Base-by-base conservation (phyloP, 2,888 invertebrate species). In the Apeira syringaria region DNA sequence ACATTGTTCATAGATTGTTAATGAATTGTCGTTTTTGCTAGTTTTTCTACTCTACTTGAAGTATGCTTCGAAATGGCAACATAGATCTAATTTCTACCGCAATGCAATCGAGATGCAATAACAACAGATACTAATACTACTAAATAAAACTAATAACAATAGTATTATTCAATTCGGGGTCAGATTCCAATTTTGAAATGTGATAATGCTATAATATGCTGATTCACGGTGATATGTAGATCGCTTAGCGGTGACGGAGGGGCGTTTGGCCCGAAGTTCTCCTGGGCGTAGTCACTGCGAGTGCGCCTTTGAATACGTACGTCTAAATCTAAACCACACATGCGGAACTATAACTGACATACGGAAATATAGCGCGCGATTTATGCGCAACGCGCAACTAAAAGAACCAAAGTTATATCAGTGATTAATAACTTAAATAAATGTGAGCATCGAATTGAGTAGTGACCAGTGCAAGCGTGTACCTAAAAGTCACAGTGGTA, bases 191-290 rank as follows among this genome's bases (percentile, higher is more conserved):
- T 47, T 50, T 46, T 37, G 29, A 38, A 41, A 35, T 50, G 33
- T 52, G 34, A 33, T 31, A 43, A 46, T 44, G 41, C 44, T 32
- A 28, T 27, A 24, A 15, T 15, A 13, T 58, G 71, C 56, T 43
- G 57, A 71, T 64, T 74, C 74, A 74, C 50, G 55, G 53, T 67
- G 64, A 70, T 43, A 53, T 49, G 46, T 41, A 33, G 29, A 34
- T 38, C 38, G 44, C 7, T 15, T 10, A 27, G 24, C 38, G 24
- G 39, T 50, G 50, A 44, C 46, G 48, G 8, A 5, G 25, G 26
- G 22, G 25, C 25, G 20, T 25, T 9, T 10, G 7, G 31, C 42
- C 35, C 30, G 2, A 10, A 17, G 25, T 29, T 40, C 28, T 10
- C 10, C 22, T 3, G 6, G 12, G 17, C 22, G 20, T 41, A 48